Percentiles rank a stretch among this genome's conserved stretches.
phyloP scores from a whole-genome alignment of 2,113 vertebrate genomes.

The Junco hyemalis region DNA sequence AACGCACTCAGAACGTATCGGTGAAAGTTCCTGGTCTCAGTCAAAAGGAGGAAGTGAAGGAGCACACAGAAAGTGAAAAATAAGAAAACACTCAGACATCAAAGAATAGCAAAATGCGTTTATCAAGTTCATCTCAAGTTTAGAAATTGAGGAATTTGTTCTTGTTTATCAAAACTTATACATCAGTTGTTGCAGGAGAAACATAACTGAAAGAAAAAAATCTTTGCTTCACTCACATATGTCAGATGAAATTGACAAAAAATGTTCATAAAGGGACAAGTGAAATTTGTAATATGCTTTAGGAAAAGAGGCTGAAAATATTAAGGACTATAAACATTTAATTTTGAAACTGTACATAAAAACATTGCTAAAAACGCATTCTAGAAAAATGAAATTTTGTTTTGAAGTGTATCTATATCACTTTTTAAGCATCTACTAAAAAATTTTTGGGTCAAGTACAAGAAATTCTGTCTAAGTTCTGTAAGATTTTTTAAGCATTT shows the following conservation, averaged over 20 bases:
- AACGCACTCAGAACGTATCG: fast-evolving
- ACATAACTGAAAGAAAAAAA: background rate
- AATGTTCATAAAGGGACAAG: background rate
- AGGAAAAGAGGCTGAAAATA: background rate
- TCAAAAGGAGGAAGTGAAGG: background rate
- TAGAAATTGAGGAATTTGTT: background rate
- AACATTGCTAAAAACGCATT: background rate
- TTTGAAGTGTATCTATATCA: background rate
- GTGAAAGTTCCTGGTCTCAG: background rate
- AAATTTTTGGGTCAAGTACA: background rate
- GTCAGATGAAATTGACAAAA: background rate
- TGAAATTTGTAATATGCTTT: background rate
- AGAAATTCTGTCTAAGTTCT: background rate
- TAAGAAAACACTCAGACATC: background rate
- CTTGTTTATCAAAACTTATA: background rate
- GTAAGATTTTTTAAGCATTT: background rate
- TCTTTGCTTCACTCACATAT: background rate
- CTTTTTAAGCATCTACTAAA: background rate
- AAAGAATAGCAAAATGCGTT: background rate
- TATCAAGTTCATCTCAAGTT: background rate
- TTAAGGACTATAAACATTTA: background rate
- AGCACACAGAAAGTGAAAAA: background rate
- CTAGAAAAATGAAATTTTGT: background rate
- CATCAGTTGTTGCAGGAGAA: background rate
- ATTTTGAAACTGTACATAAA: background rate